These are phyloP conservation scores for Porites evermanni DNA, from an alignment of 92 coral and sea anemone species.

Conservation along the genomic window DNA sequence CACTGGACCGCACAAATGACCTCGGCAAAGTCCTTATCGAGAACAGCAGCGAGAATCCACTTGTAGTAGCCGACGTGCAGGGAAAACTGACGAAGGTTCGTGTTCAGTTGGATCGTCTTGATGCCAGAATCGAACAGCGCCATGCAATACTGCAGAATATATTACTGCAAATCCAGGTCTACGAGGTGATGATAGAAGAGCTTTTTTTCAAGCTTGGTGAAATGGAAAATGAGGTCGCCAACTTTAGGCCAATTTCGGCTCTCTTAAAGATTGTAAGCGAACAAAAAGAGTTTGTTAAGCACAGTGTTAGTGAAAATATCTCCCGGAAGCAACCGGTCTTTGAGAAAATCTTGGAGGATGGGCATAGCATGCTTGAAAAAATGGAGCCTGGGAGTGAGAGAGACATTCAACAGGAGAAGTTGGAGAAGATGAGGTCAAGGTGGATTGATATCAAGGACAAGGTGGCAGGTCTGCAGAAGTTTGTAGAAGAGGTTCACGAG, in stretches of 20 bases:
- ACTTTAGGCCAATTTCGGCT: slow-evolving; percentile 83
- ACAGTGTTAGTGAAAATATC: slow-evolving; percentile 60
- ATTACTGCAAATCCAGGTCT: slow-evolving; percentile 81
- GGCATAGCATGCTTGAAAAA: slow-evolving; percentile 75
- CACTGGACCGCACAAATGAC: slow-evolving; percentile 74
- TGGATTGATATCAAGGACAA: slow-evolving; percentile 83
- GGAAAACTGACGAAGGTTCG: slow-evolving; percentile 85
- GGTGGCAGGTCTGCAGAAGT: slow-evolving; percentile 69
- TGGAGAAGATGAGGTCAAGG: slow-evolving; percentile 78
- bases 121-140: slow-evolving; percentile 78
- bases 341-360: slow-evolving; percentile 92
- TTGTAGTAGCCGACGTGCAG: slow-evolving; percentile 89
- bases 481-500: slow-evolving; percentile 81
- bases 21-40: slow-evolving; percentile 80
- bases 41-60: slow-evolving; percentile 74
- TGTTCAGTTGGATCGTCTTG: slow-evolving; percentile 77
- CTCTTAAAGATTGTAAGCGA: slow-evolving; percentile 71
- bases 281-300: slow-evolving; percentile 76
- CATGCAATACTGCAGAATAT: slow-evolving; percentile 78
- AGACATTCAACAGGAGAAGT: slow-evolving; percentile 74
- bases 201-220: slow-evolving; percentile 63
- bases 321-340: slow-evolving; percentile 87
- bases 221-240: slow-evolving; percentile 70
- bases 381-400: slow-evolving; percentile 91
- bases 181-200: slow-evolving; percentile 67